phyloP scores from a whole-genome alignment of 2,888 invertebrate genomes.

The Hoplodrina ambigua region DNA sequence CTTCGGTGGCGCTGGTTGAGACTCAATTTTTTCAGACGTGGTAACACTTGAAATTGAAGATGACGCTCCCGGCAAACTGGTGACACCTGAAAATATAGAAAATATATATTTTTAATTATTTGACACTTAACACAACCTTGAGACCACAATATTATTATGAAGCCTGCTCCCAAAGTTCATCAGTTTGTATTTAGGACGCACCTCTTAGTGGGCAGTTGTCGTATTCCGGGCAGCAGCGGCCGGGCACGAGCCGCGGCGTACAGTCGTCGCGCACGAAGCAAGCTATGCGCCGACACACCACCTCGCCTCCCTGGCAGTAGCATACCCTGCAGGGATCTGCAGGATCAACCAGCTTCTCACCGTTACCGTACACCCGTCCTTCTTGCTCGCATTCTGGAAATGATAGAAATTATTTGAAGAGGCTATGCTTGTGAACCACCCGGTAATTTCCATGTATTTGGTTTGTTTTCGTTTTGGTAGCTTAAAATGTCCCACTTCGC shows the following conservation, averaged over 20 bases:
- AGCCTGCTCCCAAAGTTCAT: neutral
- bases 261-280: conserved; percentile 95
- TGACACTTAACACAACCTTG: neutral
- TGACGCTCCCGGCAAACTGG: conserved; percentile 76
- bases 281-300: conserved; percentile 94
- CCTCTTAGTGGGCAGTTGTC: conserved; percentile 94
- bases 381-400: conserved; percentile 93
- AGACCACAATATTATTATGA: neutral
- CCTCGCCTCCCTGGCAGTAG: conserved; percentile 95
- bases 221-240: conserved; percentile 95
- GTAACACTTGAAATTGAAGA: conserved; percentile 70
- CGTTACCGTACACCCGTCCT: conserved; percentile 94
- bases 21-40: conserved; percentile 66
- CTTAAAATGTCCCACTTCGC: no score
- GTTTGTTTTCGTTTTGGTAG: no score
- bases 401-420: neutral
- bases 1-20: conserved; percentile 67
- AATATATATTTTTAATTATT: neutral
- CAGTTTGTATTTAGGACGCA: conserved; percentile 45
- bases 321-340: conserved; percentile 94
- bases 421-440: no score
- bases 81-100: conserved; percentile 78
- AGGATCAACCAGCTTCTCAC: conserved; percentile 93
- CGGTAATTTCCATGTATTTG: no score
- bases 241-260: conserved; percentile 92